A percentile compares a stretch with the other conserved stretches of the same genome.
Evolutionary conservation across 2,797 vertebrate genomes (phyloP).

Genomic region (Valencia hispanica): DNA sequence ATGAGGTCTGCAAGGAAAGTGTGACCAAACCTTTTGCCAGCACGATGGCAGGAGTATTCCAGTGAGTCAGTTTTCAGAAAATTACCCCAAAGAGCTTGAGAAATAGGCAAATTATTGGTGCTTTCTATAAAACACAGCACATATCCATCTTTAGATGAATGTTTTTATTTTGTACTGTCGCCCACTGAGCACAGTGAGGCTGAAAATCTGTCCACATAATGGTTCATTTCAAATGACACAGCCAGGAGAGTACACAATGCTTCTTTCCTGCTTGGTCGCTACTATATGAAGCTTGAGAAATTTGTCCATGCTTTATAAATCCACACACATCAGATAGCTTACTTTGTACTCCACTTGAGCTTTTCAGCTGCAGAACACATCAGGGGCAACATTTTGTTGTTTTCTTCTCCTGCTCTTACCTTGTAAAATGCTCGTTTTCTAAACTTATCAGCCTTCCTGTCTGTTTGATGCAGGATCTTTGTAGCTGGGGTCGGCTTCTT

Average conservation of each 20-base stretch:
- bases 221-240: constrained; percentile 47
- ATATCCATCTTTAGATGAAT: constrained; percentile 30
- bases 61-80: constrained; percentile 2
- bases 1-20: constrained; percentile 10
- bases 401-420: constrained; percentile 17
- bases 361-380: constrained; percentile 9
- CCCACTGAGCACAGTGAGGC: constrained; percentile 41
- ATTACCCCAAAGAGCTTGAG: constrained; percentile 4
- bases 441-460: constrained; percentile 26
- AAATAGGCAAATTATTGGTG: constrained; percentile 5
- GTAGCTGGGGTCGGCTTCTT: constrained; percentile 96
- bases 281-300: constrained; percentile 13
- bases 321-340: neutral
- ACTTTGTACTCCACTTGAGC: neutral
- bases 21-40: constrained; percentile 33
- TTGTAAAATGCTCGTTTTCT: constrained; percentile 18
- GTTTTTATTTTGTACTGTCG: constrained; percentile 38
- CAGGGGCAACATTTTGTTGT: neutral
- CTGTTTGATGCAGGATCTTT: constrained; percentile 86
- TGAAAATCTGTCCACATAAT: constrained; percentile 20
- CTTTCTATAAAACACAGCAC: constrained; percentile 8
- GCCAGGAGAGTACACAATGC: constrained; percentile 30
- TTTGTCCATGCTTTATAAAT: neutral
- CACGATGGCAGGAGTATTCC: constrained; percentile 4
- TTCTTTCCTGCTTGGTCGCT: constrained; percentile 15